Evolutionary conservation across 2,888 invertebrate genomes (phyloP).

Genomic region (Ophion costatus): DNA sequence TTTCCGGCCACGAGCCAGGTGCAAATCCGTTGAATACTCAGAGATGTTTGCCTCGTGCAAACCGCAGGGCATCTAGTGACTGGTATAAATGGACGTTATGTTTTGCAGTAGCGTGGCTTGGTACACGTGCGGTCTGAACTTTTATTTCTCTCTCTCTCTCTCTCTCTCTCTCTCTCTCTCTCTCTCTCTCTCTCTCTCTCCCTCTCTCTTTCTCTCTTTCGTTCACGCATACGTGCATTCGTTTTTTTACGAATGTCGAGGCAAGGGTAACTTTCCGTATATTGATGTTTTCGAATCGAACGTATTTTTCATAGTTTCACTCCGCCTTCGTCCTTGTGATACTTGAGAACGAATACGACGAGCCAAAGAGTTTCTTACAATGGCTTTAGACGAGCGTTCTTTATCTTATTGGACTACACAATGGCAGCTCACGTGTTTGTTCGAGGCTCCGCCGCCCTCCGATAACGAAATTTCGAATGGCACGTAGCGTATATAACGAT

Average conservation of each 20-base stretch:
- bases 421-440: slow-evolving; percentile 1
- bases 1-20: too few species aligned
- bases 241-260: not conserved
- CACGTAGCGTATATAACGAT: not conserved
- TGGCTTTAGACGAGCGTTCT: too few species aligned
- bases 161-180: not conserved
- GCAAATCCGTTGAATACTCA: slow-evolving; percentile 20
- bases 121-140: slow-evolving; percentile 31
- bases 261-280: slow-evolving; percentile 10
- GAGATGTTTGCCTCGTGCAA: slow-evolving; percentile 19
- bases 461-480: not conserved
- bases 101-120: slow-evolving; percentile 42
- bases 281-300: not conserved
- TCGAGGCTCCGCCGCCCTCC: slow-evolving; percentile 2
- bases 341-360: not conserved
- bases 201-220: not conserved
- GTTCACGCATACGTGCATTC: not conserved
- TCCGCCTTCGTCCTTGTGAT: not conserved
- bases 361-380: too few species aligned
- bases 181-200: not conserved
- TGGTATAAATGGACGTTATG: slow-evolving; percentile 28
- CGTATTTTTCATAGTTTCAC: not conserved
- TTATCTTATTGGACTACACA: slow-evolving; percentile 7
- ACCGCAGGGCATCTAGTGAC: slow-evolving; percentile 48
- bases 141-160: not conserved